phyloP scores from a whole-genome alignment of 2,888 invertebrate species.

The Drosophila vallismaia region DNA sequence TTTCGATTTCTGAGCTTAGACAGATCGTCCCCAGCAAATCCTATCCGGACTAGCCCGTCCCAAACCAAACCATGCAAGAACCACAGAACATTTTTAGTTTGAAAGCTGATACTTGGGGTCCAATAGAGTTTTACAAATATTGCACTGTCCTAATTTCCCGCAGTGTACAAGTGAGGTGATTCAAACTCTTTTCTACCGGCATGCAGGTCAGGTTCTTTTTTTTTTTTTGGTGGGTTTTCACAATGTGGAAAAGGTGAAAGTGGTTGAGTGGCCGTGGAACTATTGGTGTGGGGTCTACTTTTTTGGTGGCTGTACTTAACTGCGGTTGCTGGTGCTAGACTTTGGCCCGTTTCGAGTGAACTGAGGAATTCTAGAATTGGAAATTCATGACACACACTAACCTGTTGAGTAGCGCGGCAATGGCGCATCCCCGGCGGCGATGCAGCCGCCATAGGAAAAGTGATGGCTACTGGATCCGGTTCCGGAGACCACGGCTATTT shows the following conservation, averaged over 20 bases:
- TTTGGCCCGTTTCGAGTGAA: constrained; percentile 9
- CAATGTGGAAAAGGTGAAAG: constrained; percentile 20
- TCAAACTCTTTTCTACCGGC: constrained; percentile 30
- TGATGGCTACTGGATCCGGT: constrained; percentile 85
- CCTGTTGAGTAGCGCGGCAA: constrained; percentile 83
- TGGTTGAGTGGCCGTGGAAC: constrained; percentile 14
- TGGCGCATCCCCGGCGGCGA: constrained; percentile 73
- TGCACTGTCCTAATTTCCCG: not conserved
- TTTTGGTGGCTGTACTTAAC: constrained; percentile 33
- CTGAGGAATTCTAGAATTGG: not conserved
- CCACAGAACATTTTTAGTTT: constrained; percentile 1
- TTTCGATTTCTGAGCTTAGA: not conserved
- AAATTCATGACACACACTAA: constrained; percentile 43
- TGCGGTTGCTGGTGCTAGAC: constrained; percentile 33
- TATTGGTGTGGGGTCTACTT: constrained; percentile 26
- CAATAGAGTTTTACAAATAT: no score
- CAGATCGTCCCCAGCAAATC: not conserved
- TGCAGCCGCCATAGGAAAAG: constrained; percentile 81
- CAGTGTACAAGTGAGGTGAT: constrained; percentile 19
- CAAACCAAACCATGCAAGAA: not conserved
- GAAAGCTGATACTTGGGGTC: no score
- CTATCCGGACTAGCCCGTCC: no score
- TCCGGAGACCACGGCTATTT: constrained; percentile 88
- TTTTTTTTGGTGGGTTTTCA: no score
- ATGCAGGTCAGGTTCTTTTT: constrained; percentile 35